Evolutionary conservation across 2,113 vertebrate species (phyloP), one percentile per base, ranked within the genome.

Genomic region (Philantomba maxwellii): DNA sequence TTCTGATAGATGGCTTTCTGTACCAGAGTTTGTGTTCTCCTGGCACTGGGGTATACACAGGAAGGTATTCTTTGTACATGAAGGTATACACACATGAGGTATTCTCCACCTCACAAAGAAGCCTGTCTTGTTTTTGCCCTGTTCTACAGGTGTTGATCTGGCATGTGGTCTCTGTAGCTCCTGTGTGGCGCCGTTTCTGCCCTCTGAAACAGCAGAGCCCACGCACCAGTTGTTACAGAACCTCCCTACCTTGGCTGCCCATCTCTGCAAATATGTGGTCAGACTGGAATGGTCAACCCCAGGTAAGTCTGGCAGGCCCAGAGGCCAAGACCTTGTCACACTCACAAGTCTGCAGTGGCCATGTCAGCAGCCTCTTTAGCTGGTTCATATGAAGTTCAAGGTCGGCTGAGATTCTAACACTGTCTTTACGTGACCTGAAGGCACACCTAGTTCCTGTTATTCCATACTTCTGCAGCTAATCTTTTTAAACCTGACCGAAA

Each of bases 381-480:
- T 62, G 45, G 36, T 78, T 88, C 19, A 26, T 25, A 33, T 77
- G 70, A 89, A 94, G 45, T 36, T 94, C 92, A 55, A n/a, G n/a
- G 6, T 47, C 51, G 53, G 10, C 51, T 75, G 89, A 83, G n/a
- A 89, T 51, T 62, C 33, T 82, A 60, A 83, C 47, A 47, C 47
- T 81, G 88, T 88, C 80, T 91, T 91, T 73, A 64, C 57, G 17
- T 93, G 73, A 83, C 57, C 16, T 57, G 16, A 36, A 49, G 26
- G 53, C 83, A 94, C 89, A 89, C 47, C 39, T 78, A 83, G 87
- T 83, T 92, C 62, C 47, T 95, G 39, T 96, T 57, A 28, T 77
- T 49, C 49, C 47, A 23, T 19, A 33, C 39, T 89, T 96, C 26
- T 45, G 5, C 53, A 55, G 19, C 30, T 91, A 36, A 75, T 60